Percentiles rank a stretch among this genome's conserved stretches.
phyloP scores from a whole-genome alignment of 2,113 vertebrate genomes.

The Megaceryle maxima region DNA sequence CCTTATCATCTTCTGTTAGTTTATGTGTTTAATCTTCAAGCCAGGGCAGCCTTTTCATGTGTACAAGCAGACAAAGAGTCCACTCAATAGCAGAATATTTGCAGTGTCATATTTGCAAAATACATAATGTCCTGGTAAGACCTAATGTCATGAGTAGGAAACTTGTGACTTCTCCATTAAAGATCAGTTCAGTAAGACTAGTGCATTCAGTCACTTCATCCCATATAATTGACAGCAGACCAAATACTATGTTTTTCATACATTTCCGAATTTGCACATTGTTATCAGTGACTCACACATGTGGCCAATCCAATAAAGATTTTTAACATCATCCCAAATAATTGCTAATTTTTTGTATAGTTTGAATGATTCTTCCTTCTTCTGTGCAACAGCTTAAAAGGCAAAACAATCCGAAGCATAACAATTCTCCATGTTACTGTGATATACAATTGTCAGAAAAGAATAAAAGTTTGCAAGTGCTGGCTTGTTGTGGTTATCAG shows the following conservation, averaged over 20 bases:
- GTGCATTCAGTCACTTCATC: background rate
- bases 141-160: background rate
- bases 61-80: background rate
- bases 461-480: background rate
- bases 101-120: background rate
- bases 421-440: background rate
- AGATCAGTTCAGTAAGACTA: background rate
- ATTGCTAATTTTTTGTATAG: background rate
- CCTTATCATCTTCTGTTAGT: background rate
- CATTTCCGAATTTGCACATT: background rate
- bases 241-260: background rate
- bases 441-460: background rate
- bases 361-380: background rate
- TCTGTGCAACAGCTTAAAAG: background rate
- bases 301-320: fast-evolving
- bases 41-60: background rate
- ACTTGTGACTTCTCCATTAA: background rate
- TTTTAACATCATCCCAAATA: background rate
- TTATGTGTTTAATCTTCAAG: background rate
- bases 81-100: background rate
- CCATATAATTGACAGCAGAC: background rate
- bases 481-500: background rate
- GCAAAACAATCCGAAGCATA: background rate
- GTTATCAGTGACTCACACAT: background rate
- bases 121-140: background rate